Base-by-base conservation (phyloP, 2,888 invertebrate genomes). In the Nemapogon koenigi region DNA sequence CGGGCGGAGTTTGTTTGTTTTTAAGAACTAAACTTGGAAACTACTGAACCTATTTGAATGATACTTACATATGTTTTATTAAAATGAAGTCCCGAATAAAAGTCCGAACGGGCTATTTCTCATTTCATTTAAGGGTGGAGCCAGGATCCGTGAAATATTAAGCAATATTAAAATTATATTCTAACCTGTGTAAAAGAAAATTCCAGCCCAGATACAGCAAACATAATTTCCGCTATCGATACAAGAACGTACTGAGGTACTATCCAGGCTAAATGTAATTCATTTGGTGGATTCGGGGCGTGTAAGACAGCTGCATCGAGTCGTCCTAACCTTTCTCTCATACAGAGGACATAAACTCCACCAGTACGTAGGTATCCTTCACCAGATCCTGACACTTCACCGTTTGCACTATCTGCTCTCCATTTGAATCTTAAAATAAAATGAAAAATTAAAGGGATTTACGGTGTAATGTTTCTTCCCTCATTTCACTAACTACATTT, bases 161-260 rank as follows among this genome's bases (percentile, higher is more conserved):
- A n/a, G n/a, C n/a, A n/a, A n/a, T n/a, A n/a, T n/a, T n/a, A n/a
- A n/a, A n/a, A n/a, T n/a, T n/a, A n/a, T n/a, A 16, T 10, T 35
- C 15, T 39, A 29, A 66, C 89, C 81, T 91, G 88, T 2, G 89
- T 89, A 55, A 91, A 93, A 1, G 91, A 88, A 62, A 93, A 93
- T 53, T 90, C 87, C 14, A 92, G 71, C 1, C 92, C 93, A 2
- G 91, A 89, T 4, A 92, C 85, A 1, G 90, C 89, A 55, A 93
- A 90, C 79, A 93, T 84, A 30, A 92, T 87, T 68, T 94, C 93
- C 0, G 89, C 91, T 2, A 87, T 59, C 0, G 92, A 91, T 38
- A 94, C 86, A 8, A 91, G 69, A 22, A 91, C 59, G 57, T 91
- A 92, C 61, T 93, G 92, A 0, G 91, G 91, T 16, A 91, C 65